Percentiles rank a stretch among this genome's conserved stretches.
These are phyloP conservation scores for Herpetotheres cachinnans DNA, from an alignment of 2,113 vertebrate species.

Conservation along the genomic window DNA sequence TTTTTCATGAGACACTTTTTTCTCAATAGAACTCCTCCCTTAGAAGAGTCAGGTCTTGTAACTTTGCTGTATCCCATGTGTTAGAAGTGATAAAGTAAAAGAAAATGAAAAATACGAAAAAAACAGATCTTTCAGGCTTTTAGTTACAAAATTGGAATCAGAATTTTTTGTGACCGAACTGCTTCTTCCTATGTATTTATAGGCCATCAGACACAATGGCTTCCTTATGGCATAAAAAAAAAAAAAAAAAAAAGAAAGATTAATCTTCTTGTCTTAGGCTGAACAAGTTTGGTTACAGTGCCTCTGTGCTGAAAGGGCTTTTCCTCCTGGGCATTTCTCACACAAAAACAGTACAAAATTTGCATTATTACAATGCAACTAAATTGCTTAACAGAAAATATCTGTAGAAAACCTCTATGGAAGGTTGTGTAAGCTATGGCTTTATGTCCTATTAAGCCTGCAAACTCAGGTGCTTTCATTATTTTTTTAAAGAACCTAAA, in stretches of 20 bases:
- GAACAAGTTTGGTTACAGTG: background rate
- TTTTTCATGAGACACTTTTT: background rate
- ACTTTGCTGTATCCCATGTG: background rate
- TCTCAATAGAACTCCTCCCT: background rate
- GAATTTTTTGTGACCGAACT: background rate
- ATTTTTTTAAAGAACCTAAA: background rate
- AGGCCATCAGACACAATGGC: background rate
- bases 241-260: background rate
- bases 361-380: background rate
- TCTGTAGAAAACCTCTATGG: background rate
- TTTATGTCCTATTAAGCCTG: background rate
- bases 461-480: background rate
- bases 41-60: background rate
- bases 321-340: background rate
- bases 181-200: background rate
- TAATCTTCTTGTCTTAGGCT: background rate
- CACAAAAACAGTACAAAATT: background rate
- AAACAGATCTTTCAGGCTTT: background rate
- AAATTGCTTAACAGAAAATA: background rate
- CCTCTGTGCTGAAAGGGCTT: background rate
- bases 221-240: background rate
- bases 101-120: background rate
- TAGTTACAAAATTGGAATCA: background rate
- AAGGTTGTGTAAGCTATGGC: fast-evolving
- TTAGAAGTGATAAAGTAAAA: background rate